Conservation (phyloP, 2,113 vertebrate species). For the Microcebus lehilahytsara region DNA sequence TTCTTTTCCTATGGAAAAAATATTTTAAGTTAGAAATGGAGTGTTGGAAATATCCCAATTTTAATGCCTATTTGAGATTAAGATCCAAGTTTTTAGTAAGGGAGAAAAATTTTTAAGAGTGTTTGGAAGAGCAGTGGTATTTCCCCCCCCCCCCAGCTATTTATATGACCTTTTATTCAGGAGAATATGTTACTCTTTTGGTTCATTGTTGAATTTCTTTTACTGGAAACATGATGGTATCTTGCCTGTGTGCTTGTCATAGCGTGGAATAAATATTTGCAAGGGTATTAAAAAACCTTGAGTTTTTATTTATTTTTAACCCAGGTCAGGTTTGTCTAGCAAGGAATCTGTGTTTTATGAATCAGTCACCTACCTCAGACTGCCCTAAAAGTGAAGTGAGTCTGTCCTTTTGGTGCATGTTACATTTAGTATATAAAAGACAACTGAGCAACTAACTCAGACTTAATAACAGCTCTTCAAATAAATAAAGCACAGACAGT, state of each 20-base stretch:
- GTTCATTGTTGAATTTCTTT: conserved; percentile 53
- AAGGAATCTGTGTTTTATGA: conserved; percentile 22
- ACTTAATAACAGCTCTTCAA: not conserved
- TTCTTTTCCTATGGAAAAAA: not conserved
- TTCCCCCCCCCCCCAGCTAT: not conserved
- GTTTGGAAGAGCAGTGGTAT: not conserved
- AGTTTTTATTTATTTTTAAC: conserved; percentile 26
- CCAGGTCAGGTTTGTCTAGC: not conserved
- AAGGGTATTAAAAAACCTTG: conserved; percentile 8
- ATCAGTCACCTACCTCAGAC: not conserved
- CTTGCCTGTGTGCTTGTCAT: not conserved
- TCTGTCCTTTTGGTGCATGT: not conserved
- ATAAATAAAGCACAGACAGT: not conserved
- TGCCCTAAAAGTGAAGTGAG: not conserved
- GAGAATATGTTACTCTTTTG: not conserved
- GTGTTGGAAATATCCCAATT: not conserved
- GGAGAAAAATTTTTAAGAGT: conserved; percentile 28
- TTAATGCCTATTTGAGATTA: not conserved
- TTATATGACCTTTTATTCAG: not conserved
- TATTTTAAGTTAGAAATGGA: not conserved
- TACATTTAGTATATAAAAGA: not conserved
- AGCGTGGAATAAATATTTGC: conserved; percentile 22
- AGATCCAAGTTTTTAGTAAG: conserved; percentile 27
- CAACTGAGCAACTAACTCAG: not conserved
- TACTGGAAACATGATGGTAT: not conserved